Conservation (phyloP, 2,888 invertebrate species). For the Timema podura region DNA sequence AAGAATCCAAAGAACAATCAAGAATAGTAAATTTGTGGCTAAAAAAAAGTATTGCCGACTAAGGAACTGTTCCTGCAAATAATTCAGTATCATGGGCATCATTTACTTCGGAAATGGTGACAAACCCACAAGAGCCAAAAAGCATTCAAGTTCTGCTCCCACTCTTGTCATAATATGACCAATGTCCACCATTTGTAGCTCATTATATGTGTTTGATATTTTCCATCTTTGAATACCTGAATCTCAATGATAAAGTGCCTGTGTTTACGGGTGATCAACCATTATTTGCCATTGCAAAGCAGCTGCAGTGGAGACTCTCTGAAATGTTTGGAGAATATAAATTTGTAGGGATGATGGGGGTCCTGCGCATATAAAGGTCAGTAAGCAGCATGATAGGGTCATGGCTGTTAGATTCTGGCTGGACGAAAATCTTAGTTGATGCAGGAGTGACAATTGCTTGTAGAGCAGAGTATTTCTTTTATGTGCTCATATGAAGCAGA, state of each 20-base stretch:
- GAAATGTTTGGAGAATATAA: conserved; percentile 1
- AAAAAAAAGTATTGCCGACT: neutral
- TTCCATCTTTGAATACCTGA: conserved; percentile 4
- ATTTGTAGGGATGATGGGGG: conserved; percentile 3
- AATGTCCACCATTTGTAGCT: conserved; percentile 1
- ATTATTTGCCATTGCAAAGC: neutral
- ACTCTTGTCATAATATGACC: neutral
- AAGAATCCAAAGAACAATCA: neutral
- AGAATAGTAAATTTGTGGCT: conserved; percentile 4
- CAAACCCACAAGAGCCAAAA: conserved; percentile 6
- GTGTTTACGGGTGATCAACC: conserved; percentile 7
- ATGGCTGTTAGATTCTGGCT: conserved; percentile 11
- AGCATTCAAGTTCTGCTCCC: neutral
- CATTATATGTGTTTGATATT: conserved; percentile 4
- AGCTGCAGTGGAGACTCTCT: neutral
- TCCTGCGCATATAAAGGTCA: conserved; percentile 3
- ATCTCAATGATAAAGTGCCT: conserved; percentile 7
- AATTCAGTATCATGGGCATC: neutral
- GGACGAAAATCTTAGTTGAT: conserved; percentile 12
- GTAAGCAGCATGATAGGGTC: conserved; percentile 2
- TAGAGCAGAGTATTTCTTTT: conserved; percentile 3
- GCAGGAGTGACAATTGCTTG: conserved; percentile 4
- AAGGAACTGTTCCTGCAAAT: conserved; percentile 9
- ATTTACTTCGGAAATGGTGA: conserved; percentile 2
- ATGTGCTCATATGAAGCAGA: neutral